phyloP scores from a whole-genome alignment of 2,797 vertebrate species.

The Schizopygopsis malacanthus region DNA sequence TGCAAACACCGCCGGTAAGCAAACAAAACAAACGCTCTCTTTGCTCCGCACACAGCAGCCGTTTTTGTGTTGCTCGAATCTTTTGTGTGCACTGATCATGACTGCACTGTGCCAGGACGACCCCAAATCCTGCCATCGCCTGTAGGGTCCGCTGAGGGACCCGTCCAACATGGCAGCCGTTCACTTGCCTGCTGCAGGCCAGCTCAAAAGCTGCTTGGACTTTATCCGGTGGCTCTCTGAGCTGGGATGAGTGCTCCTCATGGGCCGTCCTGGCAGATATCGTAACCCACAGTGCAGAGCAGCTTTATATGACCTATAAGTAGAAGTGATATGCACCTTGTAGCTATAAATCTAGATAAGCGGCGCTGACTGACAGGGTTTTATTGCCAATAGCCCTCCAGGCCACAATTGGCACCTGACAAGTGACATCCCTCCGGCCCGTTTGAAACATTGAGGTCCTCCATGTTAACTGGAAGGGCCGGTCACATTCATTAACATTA shows the following conservation, averaged over 20 bases:
- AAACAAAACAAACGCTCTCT: background rate
- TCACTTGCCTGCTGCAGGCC: slow-evolving; percentile 7
- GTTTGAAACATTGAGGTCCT: background rate
- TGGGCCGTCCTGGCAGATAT: slow-evolving; percentile 28
- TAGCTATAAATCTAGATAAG: slow-evolving; percentile 35
- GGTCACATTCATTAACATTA: slow-evolving; percentile 10
- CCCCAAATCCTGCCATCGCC: slow-evolving; percentile 2
- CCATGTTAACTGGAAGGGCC: background rate
- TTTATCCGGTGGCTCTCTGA: slow-evolving; percentile 4
- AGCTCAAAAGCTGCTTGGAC: slow-evolving; percentile 15
- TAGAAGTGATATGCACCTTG: slow-evolving; percentile 13
- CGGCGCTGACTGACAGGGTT: slow-evolving; percentile 30
- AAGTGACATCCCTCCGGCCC: background rate
- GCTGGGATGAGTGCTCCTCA: slow-evolving; percentile 7
- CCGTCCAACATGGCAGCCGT: slow-evolving; percentile 8
- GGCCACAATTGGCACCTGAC: background rate
- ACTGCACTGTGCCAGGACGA: background rate
- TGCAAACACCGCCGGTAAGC: background rate
- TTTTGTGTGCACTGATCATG: slow-evolving; percentile 15
- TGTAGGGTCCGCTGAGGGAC: background rate
- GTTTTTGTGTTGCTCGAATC: background rate
- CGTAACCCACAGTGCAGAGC: slow-evolving; percentile 9
- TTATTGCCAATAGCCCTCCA: slow-evolving; percentile 20
- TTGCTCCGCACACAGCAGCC: slow-evolving; percentile 5
- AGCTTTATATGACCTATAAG: slow-evolving; percentile 31